Evolutionary conservation across 2,797 vertebrate species (phyloP), one percentile per base, ranked within the genome.

Genomic region (Melanotaenia boesemani): DNA sequence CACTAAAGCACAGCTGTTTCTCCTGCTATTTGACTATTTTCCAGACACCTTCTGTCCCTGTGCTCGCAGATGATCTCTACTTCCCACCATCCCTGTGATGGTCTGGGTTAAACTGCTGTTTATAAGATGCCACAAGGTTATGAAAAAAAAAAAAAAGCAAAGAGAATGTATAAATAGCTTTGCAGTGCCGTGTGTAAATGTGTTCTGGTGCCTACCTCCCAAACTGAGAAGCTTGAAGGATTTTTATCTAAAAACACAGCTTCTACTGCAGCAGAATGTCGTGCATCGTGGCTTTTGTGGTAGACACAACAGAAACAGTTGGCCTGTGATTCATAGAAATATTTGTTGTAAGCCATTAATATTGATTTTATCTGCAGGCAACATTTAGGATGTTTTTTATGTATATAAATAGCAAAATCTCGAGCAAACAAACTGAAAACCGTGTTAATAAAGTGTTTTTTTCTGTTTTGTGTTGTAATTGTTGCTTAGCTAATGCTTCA

Each of bases 141-240:
- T 84, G 5, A 66, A 70, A 36, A 16, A 5, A 41, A 15, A 5
- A 44, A 18, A 44, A 44, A 44, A 16, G 6, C 5, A 72, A 77
- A 74, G 36, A 63, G 28, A 81, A 82, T 81, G 74, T 85, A 74
- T 18, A 81, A 74, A 59, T 36, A 62, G 65, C 69, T 74, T 73
- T n/a, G 57, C 60, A 68, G 63, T 66, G 76, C 11, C 65, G 36
- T 83, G 22, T 74, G 65, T 81, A 28, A 65, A 64, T 63, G 48
- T 81, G 37, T 65, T 32, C 76, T 50, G 36, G 50, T 22, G 34
- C 60, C 81, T 83, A 78, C 84, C 79, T 88, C 81, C 32, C 34
- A 44, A 56, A 26, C 69, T 73, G 56, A 77, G 57, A 86, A 73
- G 73, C 67, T 83, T 74, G 30, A 71, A 30, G 3, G 65, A 68